Conservation (phyloP, 2,797 vertebrate species). For the Catharus ustulatus region DNA sequence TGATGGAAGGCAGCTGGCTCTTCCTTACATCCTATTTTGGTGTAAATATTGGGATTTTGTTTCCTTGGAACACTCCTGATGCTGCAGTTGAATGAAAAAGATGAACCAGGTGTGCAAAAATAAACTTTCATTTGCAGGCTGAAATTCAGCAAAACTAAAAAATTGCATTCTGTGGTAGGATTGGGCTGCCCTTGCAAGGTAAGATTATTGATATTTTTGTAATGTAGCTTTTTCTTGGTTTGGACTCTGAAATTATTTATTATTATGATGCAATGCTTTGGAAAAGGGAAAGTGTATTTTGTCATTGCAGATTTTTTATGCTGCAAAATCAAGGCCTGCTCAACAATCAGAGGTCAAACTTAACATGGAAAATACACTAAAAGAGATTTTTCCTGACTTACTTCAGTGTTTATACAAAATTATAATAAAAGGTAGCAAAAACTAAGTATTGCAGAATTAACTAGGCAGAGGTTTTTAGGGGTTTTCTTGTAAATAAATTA, state of each 20-base stretch:
- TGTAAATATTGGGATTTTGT: background rate
- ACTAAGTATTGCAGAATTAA: background rate
- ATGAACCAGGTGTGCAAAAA: background rate
- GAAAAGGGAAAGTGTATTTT: background rate
- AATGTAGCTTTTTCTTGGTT: background rate
- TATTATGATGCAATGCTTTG: background rate
- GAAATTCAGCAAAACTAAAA: constrained; percentile 23
- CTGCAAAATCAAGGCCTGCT: background rate
- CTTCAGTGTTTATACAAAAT: background rate
- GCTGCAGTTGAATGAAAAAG: background rate
- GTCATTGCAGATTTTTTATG: background rate
- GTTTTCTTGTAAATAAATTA: background rate
- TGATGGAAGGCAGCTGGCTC: background rate
- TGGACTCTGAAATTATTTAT: background rate
- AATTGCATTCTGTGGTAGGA: background rate
- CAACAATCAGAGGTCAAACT: background rate
- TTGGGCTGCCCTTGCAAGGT: constrained; percentile 13
- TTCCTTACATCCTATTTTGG: background rate
- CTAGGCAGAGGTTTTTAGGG: background rate
- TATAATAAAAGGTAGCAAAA: background rate
- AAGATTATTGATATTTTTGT: background rate
- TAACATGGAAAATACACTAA: background rate
- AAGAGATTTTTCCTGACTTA: background rate
- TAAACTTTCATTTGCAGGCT: constrained; percentile 36
- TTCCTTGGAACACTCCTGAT: constrained; percentile 5